Evolutionary conservation across 2,888 invertebrate species (phyloP), one percentile per base, ranked within the genome.

Genomic region (Muschampia plurimacula): DNA sequence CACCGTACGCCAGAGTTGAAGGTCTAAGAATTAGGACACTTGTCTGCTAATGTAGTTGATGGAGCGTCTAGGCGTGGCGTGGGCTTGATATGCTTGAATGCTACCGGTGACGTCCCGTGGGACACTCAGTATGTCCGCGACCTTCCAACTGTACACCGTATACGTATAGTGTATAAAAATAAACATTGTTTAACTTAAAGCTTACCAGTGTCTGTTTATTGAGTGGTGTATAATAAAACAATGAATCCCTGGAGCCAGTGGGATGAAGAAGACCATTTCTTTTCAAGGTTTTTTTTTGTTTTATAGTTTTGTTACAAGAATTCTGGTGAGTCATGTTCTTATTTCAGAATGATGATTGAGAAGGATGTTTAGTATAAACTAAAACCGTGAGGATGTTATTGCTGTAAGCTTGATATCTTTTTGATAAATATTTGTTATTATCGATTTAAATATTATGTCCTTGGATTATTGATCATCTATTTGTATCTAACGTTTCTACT

Each of bases 71-170:
- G n/a, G n/a, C n/a, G n/a, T n/a, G 60, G 57, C 60, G 64, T 64
- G 52, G 64, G 67, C 67, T 46, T 12, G 55, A 57, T 12, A 22
- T 57, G 28, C 28, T 4, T 5, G 9, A 9, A 2, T 13, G 57
- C 39, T 15, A 39, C 57, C 57, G 22, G 46, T 70, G 65, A 64
- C 52, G 64, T 63, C 72, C 72, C 69, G 44, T 69, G 72, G 69
- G 75, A 74, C 73, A 52, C 73, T 66, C 72, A 74, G 74, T 75
- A 57, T 22, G 44, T 9, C 49, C 72, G 67, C 74, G 72, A 64
- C 74, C 63, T 74, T 74, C 46, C 10, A 8, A 36, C 60, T 28
- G 66, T 41, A 46, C 59, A 71, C 46, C n/a, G n/a, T n/a, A n/a
- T n/a, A n/a, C 32, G 57, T 69, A 12, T 52, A 22, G 65, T 64